phyloP scores from a whole-genome alignment of 2,113 vertebrate species.

The Meleagris gallopavo region DNA sequence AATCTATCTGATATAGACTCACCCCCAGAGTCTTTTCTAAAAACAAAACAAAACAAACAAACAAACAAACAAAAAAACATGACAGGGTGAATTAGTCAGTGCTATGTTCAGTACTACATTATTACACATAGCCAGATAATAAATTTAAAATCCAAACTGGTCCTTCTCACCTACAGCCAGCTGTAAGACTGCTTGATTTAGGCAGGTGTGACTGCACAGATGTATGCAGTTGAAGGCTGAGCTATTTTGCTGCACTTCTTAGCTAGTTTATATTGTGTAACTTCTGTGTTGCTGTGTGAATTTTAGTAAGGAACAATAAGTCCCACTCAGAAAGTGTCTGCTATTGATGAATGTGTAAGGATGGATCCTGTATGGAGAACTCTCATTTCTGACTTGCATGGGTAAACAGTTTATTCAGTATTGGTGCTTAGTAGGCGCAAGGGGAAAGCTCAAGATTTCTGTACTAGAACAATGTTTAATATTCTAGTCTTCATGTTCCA shows the following conservation, averaged over 20 bases:
- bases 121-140: rapidly evolving
- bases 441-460: neutral
- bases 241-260: neutral
- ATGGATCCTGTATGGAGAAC: neutral
- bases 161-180: neutral
- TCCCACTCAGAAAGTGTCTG: neutral
- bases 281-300: neutral
- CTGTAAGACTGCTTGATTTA: neutral
- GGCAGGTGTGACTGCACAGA: neutral
- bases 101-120: neutral
- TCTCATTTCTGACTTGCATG: neutral
- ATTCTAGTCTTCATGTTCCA: neutral
- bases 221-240: neutral
- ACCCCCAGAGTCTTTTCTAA: neutral
- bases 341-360: neutral
- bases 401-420: neutral
- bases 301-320: neutral
- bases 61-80: too few relatives aligned
- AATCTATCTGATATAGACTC: neutral
- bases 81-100: neutral
- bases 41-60: neutral
- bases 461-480: neutral
- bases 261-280: neutral
- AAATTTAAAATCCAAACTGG: neutral
- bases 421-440: neutral